Evolutionary conservation across 1,140 invertebrate genomes (phyloP).

Genomic region (Eriocheir sinensis): DNA sequence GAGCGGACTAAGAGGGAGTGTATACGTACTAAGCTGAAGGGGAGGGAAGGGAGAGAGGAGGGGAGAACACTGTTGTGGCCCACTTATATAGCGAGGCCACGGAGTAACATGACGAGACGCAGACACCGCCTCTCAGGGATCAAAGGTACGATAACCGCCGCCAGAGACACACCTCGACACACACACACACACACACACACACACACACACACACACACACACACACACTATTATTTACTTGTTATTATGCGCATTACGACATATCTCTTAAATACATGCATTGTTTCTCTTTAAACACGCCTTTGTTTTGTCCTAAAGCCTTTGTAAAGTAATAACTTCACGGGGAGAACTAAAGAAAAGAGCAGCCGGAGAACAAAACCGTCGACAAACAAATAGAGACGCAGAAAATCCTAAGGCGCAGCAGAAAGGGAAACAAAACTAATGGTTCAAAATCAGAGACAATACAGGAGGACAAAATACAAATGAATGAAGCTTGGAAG

Average conservation of each 20-base stretch:
- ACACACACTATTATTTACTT: too few relatives aligned
- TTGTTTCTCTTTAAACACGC: too few relatives aligned
- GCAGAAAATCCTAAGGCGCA: background rate
- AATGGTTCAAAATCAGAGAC: background rate
- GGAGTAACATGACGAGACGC: background rate
- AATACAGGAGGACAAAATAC: background rate
- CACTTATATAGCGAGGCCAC: slow-evolving; percentile 7
- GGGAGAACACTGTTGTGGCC: background rate
- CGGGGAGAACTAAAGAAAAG: too few relatives aligned
- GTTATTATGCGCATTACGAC: too few relatives aligned
- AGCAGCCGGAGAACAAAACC: too few relatives aligned
- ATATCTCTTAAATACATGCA: too few relatives aligned
- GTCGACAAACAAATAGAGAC: background rate
- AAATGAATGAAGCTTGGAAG: slow-evolving; percentile 16
- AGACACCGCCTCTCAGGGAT: too few relatives aligned
- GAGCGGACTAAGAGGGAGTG: too few relatives aligned
- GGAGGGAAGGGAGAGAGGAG: background rate
- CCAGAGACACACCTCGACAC: background rate
- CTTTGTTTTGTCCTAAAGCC: too few relatives aligned
- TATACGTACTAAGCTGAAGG: background rate
- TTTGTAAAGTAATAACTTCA: too few relatives aligned
- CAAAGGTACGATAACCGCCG: background rate
- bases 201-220: too few relatives aligned
- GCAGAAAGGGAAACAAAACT: slow-evolving; percentile 1
- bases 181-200: too few relatives aligned